Evolutionary conservation across 2,113 vertebrate species (phyloP), one percentile per base, ranked within the genome.

Genomic region (Oncorhynchus clarkii): DNA sequence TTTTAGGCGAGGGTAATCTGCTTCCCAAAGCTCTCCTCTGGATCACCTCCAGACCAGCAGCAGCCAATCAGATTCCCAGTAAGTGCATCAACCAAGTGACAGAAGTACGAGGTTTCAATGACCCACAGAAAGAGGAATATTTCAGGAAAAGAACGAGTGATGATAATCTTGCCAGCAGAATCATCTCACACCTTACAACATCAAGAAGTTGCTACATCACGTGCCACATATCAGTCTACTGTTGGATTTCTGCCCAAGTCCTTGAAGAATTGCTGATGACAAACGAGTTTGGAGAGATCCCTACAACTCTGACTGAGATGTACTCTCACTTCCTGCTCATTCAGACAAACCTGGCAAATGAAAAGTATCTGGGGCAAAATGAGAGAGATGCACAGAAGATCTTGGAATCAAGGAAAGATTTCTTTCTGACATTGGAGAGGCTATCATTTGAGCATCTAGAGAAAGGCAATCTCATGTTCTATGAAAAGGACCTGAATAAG

Each of bases 301-400:
- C 34, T 8, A 39, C 34, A 39, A 39, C 34, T 39, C 34, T 39
- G 34, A 39, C 78, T 16, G 9, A 74, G 29, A 79, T 73, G 22
- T 73, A 79, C 14, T 26, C 69, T 29, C 73, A 71, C 29, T 64
- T 73, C 54, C 45, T 74, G 5, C 68, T 79, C 49, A 26, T 75
- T 11, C 39, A 74, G 39, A 73, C 68, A 51, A 60, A 65, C 4
- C 14, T 66, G 24, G 70, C 62, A 20, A 74, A 74, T 39, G 60
- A 74, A n/a, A 73, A 74, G 2, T 67, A 75, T 64, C 62, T 48
- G 22, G 49, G 70, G 9, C 13, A 18, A n/a, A 54, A 20, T 11
- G 60, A 49, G 24, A 73, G 24, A 6, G 51, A 71, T 39, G n/a
- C 7, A 48, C 6, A 20, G 13, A 26, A 31, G 24, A 27, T 75